A percentile compares a stretch with the other conserved stretches of the same genome.
Evolutionary conservation across 2,888 invertebrate genomes (phyloP).

Genomic region (Ennomos fuscantarius): DNA sequence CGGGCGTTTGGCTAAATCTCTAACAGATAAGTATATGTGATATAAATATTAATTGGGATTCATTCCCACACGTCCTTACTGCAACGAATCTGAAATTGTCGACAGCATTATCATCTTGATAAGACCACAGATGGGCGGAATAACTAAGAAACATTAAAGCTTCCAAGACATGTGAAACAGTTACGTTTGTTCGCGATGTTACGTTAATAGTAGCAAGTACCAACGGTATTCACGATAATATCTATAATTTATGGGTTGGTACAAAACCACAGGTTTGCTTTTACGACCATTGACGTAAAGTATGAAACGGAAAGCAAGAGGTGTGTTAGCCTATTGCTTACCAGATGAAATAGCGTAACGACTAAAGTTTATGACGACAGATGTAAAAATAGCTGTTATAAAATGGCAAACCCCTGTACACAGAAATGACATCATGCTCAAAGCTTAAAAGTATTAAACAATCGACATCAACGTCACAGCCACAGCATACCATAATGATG

Average conservation of each 20-base stretch:
- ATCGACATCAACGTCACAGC: slow-evolving; percentile 55
- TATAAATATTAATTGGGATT: not conserved
- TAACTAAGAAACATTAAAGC: not conserved
- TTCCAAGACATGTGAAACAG: slow-evolving; percentile 10
- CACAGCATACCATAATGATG: slow-evolving; percentile 64
- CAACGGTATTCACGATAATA: slow-evolving; percentile 1
- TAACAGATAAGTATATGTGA: too few relatives aligned
- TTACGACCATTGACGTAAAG: slow-evolving; percentile 34
- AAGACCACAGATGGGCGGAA: slow-evolving; percentile 14
- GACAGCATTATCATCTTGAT: slow-evolving; percentile 22
- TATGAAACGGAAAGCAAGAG: slow-evolving; percentile 25
- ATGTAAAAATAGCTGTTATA: slow-evolving; percentile 35
- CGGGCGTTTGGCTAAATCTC: too few relatives aligned
- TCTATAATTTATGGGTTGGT: slow-evolving; percentile 1
- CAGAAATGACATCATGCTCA: slow-evolving; percentile 67
- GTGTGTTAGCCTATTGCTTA: slow-evolving; percentile 11
- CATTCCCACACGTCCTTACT: not conserved
- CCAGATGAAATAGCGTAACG: slow-evolving; percentile 30
- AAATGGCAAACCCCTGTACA: slow-evolving; percentile 42
- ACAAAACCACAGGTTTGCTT: slow-evolving; percentile 12
- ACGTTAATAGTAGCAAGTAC: slow-evolving; percentile 9
- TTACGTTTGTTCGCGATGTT: slow-evolving; percentile 5
- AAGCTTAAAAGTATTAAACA: slow-evolving; percentile 47
- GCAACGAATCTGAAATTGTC: slow-evolving; percentile 8
- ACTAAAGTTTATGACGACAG: slow-evolving; percentile 38